Evolutionary conservation across 1,140 invertebrate species (phyloP).

Genomic region (Tetragonula clypearis): DNA sequence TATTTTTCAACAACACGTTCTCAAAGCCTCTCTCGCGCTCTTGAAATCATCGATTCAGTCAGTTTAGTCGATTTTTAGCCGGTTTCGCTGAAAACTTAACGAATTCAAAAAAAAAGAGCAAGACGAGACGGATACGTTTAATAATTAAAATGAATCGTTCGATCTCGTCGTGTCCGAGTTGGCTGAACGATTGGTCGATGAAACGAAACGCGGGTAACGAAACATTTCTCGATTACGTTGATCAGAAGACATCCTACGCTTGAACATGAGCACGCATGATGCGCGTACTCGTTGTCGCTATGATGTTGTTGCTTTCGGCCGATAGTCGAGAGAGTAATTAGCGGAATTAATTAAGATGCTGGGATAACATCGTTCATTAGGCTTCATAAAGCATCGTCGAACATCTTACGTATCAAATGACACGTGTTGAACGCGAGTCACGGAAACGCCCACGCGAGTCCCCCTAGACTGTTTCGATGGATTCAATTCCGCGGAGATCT

Average conservation of each 20-base stretch:
- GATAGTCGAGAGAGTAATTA: not conserved
- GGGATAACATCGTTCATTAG: not conserved
- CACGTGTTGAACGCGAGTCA: slow-evolving; percentile 4
- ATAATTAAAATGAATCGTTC: not conserved
- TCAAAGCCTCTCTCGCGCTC: too few species aligned
- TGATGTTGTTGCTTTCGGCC: not conserved
- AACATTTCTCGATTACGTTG: not conserved
- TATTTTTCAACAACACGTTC: not conserved
- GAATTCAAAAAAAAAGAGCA: not conserved
- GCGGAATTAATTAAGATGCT: not conserved
- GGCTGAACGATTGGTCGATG: too few species aligned
- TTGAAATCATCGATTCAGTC: too few species aligned
- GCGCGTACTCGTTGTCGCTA: not conserved
- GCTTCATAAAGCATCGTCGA: not conserved
- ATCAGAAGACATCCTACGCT: not conserved
- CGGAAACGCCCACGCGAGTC: slow-evolving; percentile 7
- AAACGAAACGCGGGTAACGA: not conserved
- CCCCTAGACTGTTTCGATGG: not conserved
- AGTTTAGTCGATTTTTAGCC: too few species aligned
- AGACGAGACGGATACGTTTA: not conserved
- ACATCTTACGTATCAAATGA: slow-evolving; percentile 18
- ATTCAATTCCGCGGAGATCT: slow-evolving; percentile 13
- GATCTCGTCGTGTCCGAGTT: too few species aligned
- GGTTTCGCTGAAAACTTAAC: not conserved
- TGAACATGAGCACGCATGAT: too few species aligned